These are phyloP conservation scores for Rhagophthalmus giganteus DNA, from an alignment of 2,888 invertebrate genomes.

Conservation along the genomic window DNA sequence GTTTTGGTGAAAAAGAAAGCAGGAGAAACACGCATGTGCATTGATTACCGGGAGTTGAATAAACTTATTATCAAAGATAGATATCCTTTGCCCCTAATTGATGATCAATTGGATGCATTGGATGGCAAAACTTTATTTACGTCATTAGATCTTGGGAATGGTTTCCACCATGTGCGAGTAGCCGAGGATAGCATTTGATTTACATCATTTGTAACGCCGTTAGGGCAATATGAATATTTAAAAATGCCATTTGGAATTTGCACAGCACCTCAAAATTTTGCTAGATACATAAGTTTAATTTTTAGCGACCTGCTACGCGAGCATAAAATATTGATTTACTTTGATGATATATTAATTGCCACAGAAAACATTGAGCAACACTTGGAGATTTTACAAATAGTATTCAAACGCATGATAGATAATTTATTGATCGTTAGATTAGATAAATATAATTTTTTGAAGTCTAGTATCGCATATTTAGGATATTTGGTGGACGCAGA, in stretches of 20 bases:
- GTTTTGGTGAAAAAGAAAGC: conserved; percentile 4
- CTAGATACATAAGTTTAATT: background rate
- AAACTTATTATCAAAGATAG: background rate
- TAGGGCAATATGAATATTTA: conserved; percentile 34
- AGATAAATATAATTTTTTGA: conserved; percentile 39
- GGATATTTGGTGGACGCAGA: conserved; percentile 40
- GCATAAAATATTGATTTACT: conserved; percentile 13
- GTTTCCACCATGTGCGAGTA: conserved; percentile 34
- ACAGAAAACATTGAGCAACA: conserved; percentile 19
- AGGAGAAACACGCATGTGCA: conserved; percentile 1
- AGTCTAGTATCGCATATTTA: conserved; percentile 39
- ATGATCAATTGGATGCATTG: conserved; percentile 31
- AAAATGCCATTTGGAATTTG: conserved; percentile 36
- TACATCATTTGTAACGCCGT: conserved; percentile 35
- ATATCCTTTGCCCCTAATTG: conserved; percentile 18
- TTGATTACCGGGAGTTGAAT: conserved; percentile 4
- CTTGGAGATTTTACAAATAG: conserved; percentile 1
- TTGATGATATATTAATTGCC: conserved; percentile 34
- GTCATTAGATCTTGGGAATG: conserved; percentile 33
- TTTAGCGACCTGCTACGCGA: background rate
- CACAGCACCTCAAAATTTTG: conserved; percentile 29
- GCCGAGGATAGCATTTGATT: conserved; percentile 29
- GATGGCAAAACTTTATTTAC: conserved; percentile 30
- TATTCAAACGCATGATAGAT: background rate
- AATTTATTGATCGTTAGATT: background rate